Evolutionary conservation across 2,113 vertebrate genomes (phyloP), one percentile per base, ranked within the genome.

Genomic region (Equus quagga): DNA sequence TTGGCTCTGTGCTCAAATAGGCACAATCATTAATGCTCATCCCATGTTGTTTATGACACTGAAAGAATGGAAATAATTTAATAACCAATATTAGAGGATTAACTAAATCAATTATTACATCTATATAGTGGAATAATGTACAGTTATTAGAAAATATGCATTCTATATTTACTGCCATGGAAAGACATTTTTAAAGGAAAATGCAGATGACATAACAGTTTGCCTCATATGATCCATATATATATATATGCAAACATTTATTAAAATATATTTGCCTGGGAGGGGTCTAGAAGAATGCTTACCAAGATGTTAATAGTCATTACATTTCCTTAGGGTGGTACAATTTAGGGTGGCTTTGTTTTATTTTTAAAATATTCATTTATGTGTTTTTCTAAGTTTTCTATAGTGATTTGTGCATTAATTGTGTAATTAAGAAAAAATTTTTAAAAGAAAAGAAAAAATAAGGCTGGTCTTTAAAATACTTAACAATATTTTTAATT

Each of bases 401-500:
- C 64, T 75, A 69, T 26, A 72, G 28, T 51, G 24, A 58, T 44
- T 44, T 24, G 23, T 79, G 15, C 15, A 87, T 46, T 88, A 46
- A 58, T 75, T 65, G 26, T 87, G 26, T 73, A 54, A 88, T 79
- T 91, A 82, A 76, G 44, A 84, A 89, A 72, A 23, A 62, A 78
- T 15, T 79, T 94, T 65, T 70, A 84, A 94, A 95, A 79, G 36
- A 62, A 91, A 73, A 92, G 83, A 64, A 70, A 86, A 94, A 28
- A 67, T 19, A 65, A 84, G 23, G 58, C 4, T 62, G n/a, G 51
- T 51, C 9, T 86, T 91, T 78, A 88, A 85, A 86, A 89, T 75
- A 91, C 62, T 79, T 85, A 82, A 36, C 62, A 81, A 60, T 67
- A 75, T 51, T 93, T 93, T 95, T 70, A 56, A 81, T 58, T 72